Evolutionary conservation across 92 coral and sea anemone genomes (phyloP).

Genomic region (Anthopleura xanthogrammica): DNA sequence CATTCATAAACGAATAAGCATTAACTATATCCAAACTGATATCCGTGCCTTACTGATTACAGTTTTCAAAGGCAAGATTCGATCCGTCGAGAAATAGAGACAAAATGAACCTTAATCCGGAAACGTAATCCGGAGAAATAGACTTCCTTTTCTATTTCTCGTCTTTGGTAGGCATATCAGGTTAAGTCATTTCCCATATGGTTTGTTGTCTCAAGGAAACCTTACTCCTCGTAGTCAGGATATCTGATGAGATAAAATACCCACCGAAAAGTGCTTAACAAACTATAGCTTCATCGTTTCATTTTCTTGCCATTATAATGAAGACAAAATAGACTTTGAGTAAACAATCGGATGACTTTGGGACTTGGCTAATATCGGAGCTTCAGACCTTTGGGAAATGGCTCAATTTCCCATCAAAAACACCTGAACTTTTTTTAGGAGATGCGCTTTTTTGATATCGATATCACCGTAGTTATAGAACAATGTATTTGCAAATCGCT

Average conservation of each 20-base stretch:
- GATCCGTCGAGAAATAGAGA: conserved; percentile 33
- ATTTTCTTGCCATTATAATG: conserved; percentile 12
- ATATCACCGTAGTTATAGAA: not conserved
- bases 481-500: not conserved
- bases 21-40: not conserved
- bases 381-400: conserved; percentile 6
- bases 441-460: not conserved
- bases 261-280: conserved; percentile 29
- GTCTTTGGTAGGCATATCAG: conserved; percentile 21
- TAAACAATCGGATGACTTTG: conserved; percentile 10
- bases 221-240: conserved; percentile 1
- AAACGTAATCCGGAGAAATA: conserved; percentile 22
- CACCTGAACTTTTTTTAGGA: not conserved
- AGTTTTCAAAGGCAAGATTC: conserved; percentile 20
- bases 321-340: conserved; percentile 11
- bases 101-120: conserved; percentile 38
- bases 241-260: conserved; percentile 19
- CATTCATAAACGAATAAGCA: conserved; percentile 10
- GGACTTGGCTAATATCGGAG: conserved; percentile 2
- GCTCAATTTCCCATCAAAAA: conserved; percentile 4
- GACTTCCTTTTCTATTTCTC: conserved; percentile 20
- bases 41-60: conserved; percentile 16
- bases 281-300: conserved; percentile 17
- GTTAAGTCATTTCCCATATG: conserved; percentile 17
- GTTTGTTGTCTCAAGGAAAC: conserved; percentile 24